Evolutionary conservation across 2,888 invertebrate genomes (phyloP).

Genomic region (Sphaerophoria rueppellii): DNA sequence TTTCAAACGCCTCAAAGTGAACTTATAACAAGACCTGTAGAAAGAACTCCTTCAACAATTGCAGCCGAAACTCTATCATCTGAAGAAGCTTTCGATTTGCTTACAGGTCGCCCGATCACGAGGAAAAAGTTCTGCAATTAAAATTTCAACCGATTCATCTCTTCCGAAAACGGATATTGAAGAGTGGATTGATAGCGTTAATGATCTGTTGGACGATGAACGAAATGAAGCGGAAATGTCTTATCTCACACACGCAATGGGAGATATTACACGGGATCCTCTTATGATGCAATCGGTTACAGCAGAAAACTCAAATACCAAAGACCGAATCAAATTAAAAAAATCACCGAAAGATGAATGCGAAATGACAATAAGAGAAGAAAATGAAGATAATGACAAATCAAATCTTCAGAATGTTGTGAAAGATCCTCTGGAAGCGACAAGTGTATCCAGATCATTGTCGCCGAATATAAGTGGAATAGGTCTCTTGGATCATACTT

Average conservation of each 20-base stretch:
- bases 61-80: constrained; percentile 53
- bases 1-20: constrained; percentile 76
- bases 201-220: constrained; percentile 45
- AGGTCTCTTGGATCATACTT: constrained; percentile 77
- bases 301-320: background rate
- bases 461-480: constrained; percentile 79
- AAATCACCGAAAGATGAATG: constrained; percentile 34
- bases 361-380: constrained; percentile 45
- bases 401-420: background rate
- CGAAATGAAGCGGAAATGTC: constrained; percentile 68
- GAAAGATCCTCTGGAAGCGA: constrained; percentile 48
- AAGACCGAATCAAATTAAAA: background rate
- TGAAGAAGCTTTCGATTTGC: constrained; percentile 76
- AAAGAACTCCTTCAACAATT: background rate
- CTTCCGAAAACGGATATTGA: constrained; percentile 76
- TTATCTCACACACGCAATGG: constrained; percentile 37
- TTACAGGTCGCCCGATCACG: constrained; percentile 75
- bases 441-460: constrained; percentile 12
- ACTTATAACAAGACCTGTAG: constrained; percentile 21
- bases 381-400: background rate
- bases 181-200: constrained; percentile 75
- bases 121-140: constrained; percentile 71
- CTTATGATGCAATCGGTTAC: constrained; percentile 52
- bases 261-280: constrained; percentile 75
- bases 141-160: constrained; percentile 68